These are phyloP conservation scores for Platynereis dumerilii DNA, from an alignment of 2,888 invertebrate genomes.

Conservation along the genomic window DNA sequence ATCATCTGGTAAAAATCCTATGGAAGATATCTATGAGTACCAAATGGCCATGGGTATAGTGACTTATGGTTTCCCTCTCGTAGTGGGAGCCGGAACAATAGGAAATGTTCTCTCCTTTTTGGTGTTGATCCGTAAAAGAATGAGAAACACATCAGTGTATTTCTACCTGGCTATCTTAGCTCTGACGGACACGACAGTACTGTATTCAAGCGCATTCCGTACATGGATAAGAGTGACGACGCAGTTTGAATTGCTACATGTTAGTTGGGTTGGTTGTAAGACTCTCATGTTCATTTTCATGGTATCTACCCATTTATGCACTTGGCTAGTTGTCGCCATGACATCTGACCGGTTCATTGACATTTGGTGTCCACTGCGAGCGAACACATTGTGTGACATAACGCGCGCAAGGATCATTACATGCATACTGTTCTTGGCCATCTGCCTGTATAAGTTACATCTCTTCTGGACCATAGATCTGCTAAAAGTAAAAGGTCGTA, in stretches of 20 bases:
- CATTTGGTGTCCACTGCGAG: conserved; percentile 35
- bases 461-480: conserved; percentile 26
- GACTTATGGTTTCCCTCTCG: conserved; percentile 44
- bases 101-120: conserved; percentile 52
- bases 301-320: conserved; percentile 38
- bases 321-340: conserved; percentile 34
- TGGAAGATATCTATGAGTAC: conserved; percentile 12
- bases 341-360: conserved; percentile 34
- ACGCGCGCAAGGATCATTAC: conserved; percentile 23
- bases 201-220: conserved; percentile 55
- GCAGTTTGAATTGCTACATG: conserved; percentile 51
- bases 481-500: background rate
- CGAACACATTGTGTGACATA: conserved; percentile 24
- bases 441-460: conserved; percentile 23
- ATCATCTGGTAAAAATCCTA: too few relatives aligned
- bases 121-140: conserved; percentile 48
- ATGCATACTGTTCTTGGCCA: conserved; percentile 3
- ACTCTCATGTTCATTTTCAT: conserved; percentile 49
- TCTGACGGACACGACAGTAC: conserved; percentile 51
- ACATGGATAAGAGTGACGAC: conserved; percentile 53
- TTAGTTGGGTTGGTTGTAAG: conserved; percentile 50
- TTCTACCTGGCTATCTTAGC: conserved; percentile 55
- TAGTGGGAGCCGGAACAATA: conserved; percentile 48
- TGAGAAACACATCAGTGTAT: conserved; percentile 53
- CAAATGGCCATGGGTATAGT: conserved; percentile 12